Base-by-base conservation (phyloP, 2,888 invertebrate species). In the Chorisops tibialis region DNA sequence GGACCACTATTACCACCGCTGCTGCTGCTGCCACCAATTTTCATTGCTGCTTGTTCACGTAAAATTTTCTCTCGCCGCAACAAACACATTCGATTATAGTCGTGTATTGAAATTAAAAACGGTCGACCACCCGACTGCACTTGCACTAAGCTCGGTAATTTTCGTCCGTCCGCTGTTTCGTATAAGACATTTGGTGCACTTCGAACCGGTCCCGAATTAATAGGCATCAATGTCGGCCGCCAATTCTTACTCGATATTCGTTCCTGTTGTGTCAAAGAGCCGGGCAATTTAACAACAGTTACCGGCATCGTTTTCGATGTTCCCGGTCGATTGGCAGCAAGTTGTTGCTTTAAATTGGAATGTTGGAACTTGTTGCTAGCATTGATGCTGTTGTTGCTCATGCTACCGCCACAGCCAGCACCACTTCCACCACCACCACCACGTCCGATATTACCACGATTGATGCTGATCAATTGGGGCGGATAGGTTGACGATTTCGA, bases 61-160 rank as follows among this genome's bases (percentile, higher is more conserved):
- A 85, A 81, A 2, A 87, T 76, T 65, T 86, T 84, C 72, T 87
- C 87, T 1, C 86, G 79, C 5, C 87, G 81, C 74, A 88, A 82
- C 61, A 87, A 82, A 74, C 87, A 88, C 88, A 88, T 88, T 67
- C 89, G 87, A 75, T 89, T 89, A 76, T 88, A 89, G 71, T 91
- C 90, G 52, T 87, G 85, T 37, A 90, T 82, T 3, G 88, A 88
- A 69, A 91, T 86, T 73, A 89, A 88, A 75, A 87, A 89, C 0
- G 89, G 86, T 70, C 87, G 87, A n/a, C 89, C 89, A 1, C 88
- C 86, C 0, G 88, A 87, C 72, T 87, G 85, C 1, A 88, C 87
- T 70, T 88, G 87, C n/a, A 88, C 86, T 19, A 87, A 78, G 61
- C 85, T 85, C 3, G 85, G 85, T 66, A 85, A 75, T 43, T 80